A percentile compares a stretch with the other conserved stretches of the same genome.
phyloP scores from a whole-genome alignment of 2,888 invertebrate species.

The Ennomos erosarius region DNA sequence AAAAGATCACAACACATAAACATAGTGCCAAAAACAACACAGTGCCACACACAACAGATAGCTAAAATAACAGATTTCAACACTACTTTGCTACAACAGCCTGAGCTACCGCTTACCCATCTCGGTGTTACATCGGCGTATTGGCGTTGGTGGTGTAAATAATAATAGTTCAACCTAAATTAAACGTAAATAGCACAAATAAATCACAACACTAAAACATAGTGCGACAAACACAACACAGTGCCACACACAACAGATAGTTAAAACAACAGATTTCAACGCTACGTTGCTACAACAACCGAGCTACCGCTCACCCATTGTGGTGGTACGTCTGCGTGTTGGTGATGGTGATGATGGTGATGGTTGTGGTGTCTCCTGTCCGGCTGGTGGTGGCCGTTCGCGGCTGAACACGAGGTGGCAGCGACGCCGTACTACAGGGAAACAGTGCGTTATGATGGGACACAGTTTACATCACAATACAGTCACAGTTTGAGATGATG shows the following conservation, averaged over 20 bases:
- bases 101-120: conserved; percentile 64
- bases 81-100: conserved; percentile 18
- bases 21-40: conserved; percentile 18
- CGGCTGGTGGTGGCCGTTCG: conserved; percentile 79
- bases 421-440: conserved; percentile 80
- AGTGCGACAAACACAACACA: conserved; percentile 18
- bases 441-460: conserved; percentile 25
- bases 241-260: background rate
- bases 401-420: conserved; percentile 80
- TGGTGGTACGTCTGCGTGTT: conserved; percentile 81
- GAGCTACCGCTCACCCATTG: conserved; percentile 68
- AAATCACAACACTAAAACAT: conserved; percentile 5
- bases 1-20: conserved; percentile 11
- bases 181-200: conserved; percentile 14
- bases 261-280: conserved; percentile 9
- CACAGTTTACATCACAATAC: conserved; percentile 2
- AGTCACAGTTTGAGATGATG: no score
- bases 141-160: conserved; percentile 79
- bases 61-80: conserved; percentile 8
- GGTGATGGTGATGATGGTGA: conserved; percentile 75
- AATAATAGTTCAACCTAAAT: conserved; percentile 52
- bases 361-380: conserved; percentile 73
- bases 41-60: conserved; percentile 1
- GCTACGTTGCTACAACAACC: conserved; percentile 19
- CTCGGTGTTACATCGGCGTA: conserved; percentile 82